phyloP scores from a whole-genome alignment of 92 coral and sea anemone species.

The Micromussa lordhowensis region DNA sequence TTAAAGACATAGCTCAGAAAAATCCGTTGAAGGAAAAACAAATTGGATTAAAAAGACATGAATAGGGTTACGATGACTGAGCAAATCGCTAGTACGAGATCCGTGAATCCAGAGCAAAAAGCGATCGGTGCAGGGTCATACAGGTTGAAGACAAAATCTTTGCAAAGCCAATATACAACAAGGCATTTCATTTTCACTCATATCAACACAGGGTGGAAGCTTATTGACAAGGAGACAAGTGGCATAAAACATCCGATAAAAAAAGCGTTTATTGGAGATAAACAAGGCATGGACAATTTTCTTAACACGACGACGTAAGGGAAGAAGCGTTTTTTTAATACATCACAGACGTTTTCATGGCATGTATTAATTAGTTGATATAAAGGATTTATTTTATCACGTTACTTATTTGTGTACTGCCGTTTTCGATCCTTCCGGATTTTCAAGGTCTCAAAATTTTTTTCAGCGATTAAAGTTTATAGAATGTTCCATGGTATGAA shows the following conservation, averaged over 20 bases:
- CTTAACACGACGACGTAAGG: not conserved
- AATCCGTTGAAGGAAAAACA: not conserved
- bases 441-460: slow-evolving; percentile 22
- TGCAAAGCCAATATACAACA: not conserved
- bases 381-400: slow-evolving; percentile 30
- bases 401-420: slow-evolving; percentile 12
- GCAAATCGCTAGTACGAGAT: not conserved
- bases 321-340: not conserved
- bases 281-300: not conserved
- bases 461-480: slow-evolving; percentile 9
- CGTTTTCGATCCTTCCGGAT: slow-evolving; percentile 47
- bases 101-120: not conserved
- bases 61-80: not conserved
- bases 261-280: not conserved
- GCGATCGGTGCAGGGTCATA: not conserved
- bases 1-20: not conserved
- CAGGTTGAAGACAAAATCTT: not conserved
- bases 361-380: slow-evolving; percentile 5
- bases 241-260: not conserved
- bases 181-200: not conserved
- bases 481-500: slow-evolving; percentile 10
- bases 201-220: not conserved
- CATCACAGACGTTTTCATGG: not conserved
- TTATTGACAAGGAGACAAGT: not conserved
- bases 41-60: slow-evolving; percentile 6